phyloP scores from a whole-genome alignment of 2,888 invertebrate genomes.

The Archips crataeganus region DNA sequence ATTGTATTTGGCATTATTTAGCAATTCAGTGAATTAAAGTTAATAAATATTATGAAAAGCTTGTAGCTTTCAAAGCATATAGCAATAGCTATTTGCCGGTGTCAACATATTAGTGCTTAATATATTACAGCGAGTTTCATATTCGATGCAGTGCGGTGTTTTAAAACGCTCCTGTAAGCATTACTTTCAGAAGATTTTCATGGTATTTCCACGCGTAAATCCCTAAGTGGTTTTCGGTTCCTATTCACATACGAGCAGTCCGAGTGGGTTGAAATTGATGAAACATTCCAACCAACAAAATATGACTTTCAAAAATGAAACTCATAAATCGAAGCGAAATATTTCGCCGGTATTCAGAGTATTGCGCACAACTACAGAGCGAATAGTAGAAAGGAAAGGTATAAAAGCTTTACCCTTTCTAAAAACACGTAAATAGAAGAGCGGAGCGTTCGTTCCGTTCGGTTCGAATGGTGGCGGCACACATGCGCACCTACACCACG shows the following conservation, averaged over 20 bases:
- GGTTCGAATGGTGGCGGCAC: conserved; percentile 70
- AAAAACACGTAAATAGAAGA: conserved; percentile 83
- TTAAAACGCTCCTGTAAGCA: conserved; percentile 20
- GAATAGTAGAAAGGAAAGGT: conserved; percentile 82
- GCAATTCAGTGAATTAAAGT: too few species aligned
- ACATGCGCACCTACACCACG: conserved; percentile 65
- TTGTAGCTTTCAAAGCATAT: not conserved
- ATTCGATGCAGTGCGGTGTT: conserved; percentile 1
- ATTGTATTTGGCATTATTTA: too few species aligned
- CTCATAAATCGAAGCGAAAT: conserved; percentile 81
- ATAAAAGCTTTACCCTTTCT: conserved; percentile 84
- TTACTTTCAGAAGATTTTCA: conserved; percentile 25
- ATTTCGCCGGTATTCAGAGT: conserved; percentile 75
- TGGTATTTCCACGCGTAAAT: conserved; percentile 24
- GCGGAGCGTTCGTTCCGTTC: conserved; percentile 62
- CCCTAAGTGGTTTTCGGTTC: conserved; percentile 36
- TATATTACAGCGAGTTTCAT: not conserved
- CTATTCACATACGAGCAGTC: conserved; percentile 30
- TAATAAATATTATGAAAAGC: too few species aligned
- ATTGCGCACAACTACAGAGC: conserved; percentile 75
- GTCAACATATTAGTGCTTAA: not conserved
- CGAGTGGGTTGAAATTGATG: conserved; percentile 58
- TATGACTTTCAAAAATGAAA: conserved; percentile 73
- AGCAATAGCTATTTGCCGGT: not conserved
- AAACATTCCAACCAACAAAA: conserved; percentile 66